These are phyloP conservation scores for Melanerpes aurifrons DNA, from an alignment of 2,113 vertebrate species.

Conservation along the genomic window DNA sequence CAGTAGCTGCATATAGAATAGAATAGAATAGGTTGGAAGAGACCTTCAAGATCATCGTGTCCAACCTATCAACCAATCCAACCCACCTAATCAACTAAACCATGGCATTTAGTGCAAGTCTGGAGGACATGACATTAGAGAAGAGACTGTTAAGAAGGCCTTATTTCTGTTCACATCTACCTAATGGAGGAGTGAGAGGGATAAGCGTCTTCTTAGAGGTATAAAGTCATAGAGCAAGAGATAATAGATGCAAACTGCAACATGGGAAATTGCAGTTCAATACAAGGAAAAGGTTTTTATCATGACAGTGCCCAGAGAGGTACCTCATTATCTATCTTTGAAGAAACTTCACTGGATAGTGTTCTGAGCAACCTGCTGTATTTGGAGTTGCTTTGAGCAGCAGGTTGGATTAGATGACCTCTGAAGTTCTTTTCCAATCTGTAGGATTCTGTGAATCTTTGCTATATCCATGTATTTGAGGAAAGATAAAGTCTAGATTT, in stretches of 20 bases:
- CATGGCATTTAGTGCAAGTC: not conserved
- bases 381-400: not conserved
- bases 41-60: no score
- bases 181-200: not conserved
- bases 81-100: no score
- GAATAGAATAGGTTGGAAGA: no score
- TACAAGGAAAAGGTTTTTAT: not conserved
- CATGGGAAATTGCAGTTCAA: not conserved
- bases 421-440: not conserved
- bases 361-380: not conserved
- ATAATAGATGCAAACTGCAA: not conserved
- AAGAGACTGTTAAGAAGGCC: not conserved
- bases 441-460: not conserved
- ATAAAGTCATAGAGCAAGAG: not conserved
- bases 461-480: not conserved
- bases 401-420: not conserved
- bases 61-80: no score
- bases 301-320: not conserved
- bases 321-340: not conserved
- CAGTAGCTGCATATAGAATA: not conserved
- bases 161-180: not conserved
- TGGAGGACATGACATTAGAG: not conserved
- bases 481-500: not conserved
- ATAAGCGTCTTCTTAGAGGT: not conserved
- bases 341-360: not conserved